Conservation (phyloP, 2,113 vertebrate species). For the Antechinus flavipes region DNA sequence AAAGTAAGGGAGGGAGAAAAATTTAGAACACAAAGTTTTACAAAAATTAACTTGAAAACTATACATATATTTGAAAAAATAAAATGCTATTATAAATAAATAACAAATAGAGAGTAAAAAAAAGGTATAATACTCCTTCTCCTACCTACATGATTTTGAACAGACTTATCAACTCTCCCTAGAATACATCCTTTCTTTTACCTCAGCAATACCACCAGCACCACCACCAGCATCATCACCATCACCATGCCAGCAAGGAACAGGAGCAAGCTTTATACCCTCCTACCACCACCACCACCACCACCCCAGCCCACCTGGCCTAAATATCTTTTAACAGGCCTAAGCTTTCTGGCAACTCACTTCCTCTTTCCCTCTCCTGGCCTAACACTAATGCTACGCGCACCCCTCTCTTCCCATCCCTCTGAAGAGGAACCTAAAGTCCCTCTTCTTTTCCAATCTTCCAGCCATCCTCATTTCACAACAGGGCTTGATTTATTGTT, state of each 20-base stretch:
- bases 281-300: background rate
- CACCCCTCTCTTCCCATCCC: background rate
- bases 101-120: no score
- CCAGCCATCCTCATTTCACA: no score
- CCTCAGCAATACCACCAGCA: no score
- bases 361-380: background rate
- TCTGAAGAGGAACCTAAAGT: background rate
- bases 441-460: background rate
- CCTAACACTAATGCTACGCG: background rate
- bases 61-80: no score
- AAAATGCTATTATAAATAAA: no score
- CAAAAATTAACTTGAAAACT: no score
- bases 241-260: background rate
- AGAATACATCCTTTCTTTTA: background rate
- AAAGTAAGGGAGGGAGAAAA: no score
- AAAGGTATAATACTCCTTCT: no score
- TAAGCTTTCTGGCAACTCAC: background rate
- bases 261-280: background rate
- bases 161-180: background rate
- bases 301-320: background rate
- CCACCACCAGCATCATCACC: background rate
- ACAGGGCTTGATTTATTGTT: background rate
- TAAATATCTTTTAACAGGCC: background rate
- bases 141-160: background rate
- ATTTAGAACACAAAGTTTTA: no score